Evolutionary conservation across 2,797 vertebrate genomes (phyloP).

Genomic region (Aldrovandia affinis): DNA sequence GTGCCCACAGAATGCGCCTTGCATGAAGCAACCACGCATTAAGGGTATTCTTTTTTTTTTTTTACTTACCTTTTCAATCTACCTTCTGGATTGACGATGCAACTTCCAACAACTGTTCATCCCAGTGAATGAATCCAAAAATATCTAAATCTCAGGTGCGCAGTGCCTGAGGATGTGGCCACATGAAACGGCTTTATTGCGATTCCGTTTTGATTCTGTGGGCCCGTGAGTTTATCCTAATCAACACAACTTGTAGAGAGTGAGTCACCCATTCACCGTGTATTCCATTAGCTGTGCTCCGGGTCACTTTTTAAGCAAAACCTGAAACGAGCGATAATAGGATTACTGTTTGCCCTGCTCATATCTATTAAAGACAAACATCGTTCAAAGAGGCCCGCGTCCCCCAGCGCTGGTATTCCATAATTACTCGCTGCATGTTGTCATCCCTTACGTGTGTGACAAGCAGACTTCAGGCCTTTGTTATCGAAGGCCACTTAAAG

Average conservation of each 20-base stretch:
- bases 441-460: slow-evolving; percentile 57
- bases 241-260: not conserved
- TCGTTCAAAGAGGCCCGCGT: not conserved
- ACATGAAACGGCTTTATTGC: not conserved
- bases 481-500: slow-evolving; percentile 60
- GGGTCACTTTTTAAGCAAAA: not conserved
- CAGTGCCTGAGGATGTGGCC: not conserved
- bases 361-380: not conserved
- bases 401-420: not conserved
- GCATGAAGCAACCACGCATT: too few relatives aligned
- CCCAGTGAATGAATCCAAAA: not conserved
- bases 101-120: not conserved
- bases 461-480: slow-evolving; percentile 58
- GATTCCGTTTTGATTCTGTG: not conserved
- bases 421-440: slow-evolving; percentile 36
- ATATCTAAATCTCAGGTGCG: not conserved
- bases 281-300: not conserved
- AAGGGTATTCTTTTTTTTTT: not conserved
- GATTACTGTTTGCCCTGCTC: not conserved
- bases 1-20: not conserved
- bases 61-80: not conserved
- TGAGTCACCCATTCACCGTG: not conserved
- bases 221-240: not conserved
- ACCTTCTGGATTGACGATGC: not conserved
- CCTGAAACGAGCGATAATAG: not conserved